Percentiles rank a stretch among this genome's conserved stretches.
phyloP scores from a whole-genome alignment of 2,888 invertebrate species.

The Xestia c-nigrum region DNA sequence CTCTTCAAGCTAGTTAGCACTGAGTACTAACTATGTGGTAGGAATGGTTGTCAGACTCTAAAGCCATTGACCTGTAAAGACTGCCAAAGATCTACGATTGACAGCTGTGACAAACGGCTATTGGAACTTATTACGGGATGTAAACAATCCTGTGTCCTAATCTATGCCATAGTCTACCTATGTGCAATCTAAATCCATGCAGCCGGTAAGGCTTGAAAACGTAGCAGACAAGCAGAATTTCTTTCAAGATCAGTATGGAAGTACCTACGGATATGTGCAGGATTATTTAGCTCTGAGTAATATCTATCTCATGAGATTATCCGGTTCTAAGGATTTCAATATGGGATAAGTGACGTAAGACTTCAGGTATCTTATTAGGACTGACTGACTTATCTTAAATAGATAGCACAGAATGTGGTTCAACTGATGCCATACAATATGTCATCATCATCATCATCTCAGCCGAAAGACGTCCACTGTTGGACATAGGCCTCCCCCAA shows the following conservation, averaged over 20 bases:
- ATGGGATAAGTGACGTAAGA: not conserved
- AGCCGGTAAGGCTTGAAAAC: not conserved
- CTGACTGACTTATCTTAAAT: not conserved
- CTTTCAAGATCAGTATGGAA: not conserved
- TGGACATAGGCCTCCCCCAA: too few relatives aligned
- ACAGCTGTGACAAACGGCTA: too few relatives aligned
- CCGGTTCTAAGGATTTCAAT: not conserved
- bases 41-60: too few relatives aligned
- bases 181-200: not conserved
- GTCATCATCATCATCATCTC: too few relatives aligned
- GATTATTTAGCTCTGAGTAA: slow-evolving; percentile 7
- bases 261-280: not conserved
- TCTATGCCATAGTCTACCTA: not conserved
- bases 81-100: too few relatives aligned
- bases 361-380: not conserved
- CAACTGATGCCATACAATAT: not conserved
- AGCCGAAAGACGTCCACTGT: too few relatives aligned
- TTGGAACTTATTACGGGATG: not conserved
- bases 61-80: too few relatives aligned
- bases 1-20: too few relatives aligned
- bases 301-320: not conserved
- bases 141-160: not conserved
- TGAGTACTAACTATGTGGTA: too few relatives aligned
- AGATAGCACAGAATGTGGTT: not conserved
- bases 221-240: not conserved